Conservation (phyloP, 2,888 invertebrate genomes). For the Scotopteryx bipunctaria region DNA sequence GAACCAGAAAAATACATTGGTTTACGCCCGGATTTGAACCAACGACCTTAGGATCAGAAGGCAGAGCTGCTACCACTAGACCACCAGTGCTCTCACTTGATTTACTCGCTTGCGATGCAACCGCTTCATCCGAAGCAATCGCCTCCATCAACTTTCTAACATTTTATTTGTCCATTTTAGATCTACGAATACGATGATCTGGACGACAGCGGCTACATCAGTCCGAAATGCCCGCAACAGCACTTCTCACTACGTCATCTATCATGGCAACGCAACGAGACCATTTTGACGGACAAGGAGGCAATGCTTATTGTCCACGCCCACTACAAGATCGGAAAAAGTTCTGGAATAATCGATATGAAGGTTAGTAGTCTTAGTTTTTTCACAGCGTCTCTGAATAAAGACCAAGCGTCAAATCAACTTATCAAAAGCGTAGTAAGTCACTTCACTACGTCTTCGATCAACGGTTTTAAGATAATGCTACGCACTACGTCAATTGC, state of each 20-base stretch:
- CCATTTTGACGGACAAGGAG: constrained; percentile 57
- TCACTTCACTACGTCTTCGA: not conserved
- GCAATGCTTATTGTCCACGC: constrained; percentile 58
- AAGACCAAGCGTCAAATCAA: too few species aligned
- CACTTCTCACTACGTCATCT: constrained; percentile 45
- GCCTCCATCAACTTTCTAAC: not conserved
- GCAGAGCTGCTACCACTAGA: too few species aligned
- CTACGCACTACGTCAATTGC: not conserved
- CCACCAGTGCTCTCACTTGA: too few species aligned
- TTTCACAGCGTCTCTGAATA: too few species aligned
- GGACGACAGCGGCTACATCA: constrained; percentile 71
- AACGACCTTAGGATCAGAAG: too few species aligned
- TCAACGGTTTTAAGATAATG: too few species aligned
- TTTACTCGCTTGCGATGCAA: not conserved
- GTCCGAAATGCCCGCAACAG: constrained; percentile 55
- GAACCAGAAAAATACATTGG: too few species aligned
- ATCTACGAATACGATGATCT: constrained; percentile 84
- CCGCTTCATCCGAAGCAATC: not conserved
- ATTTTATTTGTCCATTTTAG: constrained; percentile 59
- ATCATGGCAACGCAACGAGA: constrained; percentile 56
- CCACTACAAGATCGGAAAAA: constrained; percentile 31
- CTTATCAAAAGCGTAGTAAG: too few species aligned
- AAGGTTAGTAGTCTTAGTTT: too few species aligned
- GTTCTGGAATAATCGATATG: constrained; percentile 47
- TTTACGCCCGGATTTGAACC: too few species aligned